A percentile compares a stretch with the other conserved stretches of the same genome.
These are phyloP conservation scores for Fistularia commersonii DNA, from an alignment of 2,797 vertebrate species.

Conservation along the genomic window DNA sequence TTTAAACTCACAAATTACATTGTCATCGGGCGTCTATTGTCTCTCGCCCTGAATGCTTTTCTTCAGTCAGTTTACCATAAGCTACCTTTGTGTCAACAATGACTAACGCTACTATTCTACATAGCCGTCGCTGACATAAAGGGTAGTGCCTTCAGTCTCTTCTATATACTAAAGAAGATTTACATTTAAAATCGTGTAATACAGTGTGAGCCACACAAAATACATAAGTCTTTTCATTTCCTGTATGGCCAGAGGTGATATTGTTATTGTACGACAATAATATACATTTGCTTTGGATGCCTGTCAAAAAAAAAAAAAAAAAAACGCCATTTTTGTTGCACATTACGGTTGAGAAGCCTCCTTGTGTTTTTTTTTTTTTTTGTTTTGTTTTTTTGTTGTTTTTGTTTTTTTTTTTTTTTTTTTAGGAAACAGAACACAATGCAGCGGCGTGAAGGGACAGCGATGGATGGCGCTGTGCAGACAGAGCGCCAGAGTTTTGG, in stretches of 20 bases:
- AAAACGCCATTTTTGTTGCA: slow-evolving; percentile 32
- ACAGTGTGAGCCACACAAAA: background rate
- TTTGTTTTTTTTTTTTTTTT: slow-evolving; percentile 5
- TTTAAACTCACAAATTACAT: too few species aligned
- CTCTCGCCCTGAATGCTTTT: too few species aligned
- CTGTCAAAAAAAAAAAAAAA: too few species aligned
- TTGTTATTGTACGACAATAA: slow-evolving; percentile 29
- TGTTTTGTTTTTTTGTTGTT: slow-evolving; percentile 10
- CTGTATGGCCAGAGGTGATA: slow-evolving; percentile 19
- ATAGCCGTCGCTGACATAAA: too few species aligned
- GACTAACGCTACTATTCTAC: too few species aligned
- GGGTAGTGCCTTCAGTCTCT: too few species aligned
- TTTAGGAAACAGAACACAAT: slow-evolving; percentile 36
- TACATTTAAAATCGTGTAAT: slow-evolving; percentile 17
- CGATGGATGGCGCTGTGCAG: slow-evolving; percentile 55
- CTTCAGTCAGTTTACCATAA: too few species aligned
- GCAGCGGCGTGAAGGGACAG: slow-evolving; percentile 44
- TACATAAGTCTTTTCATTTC: slow-evolving; percentile 30
- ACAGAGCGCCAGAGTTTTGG: slow-evolving; percentile 61
- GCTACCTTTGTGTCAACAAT: too few species aligned
- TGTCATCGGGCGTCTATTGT: too few species aligned
- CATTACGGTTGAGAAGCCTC: slow-evolving; percentile 26
- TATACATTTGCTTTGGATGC: slow-evolving; percentile 35
- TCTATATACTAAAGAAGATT: slow-evolving; percentile 16
- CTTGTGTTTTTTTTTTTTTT: background rate